Conservation (phyloP, 2,113 vertebrate species). For the Oreochromis tanganicae region DNA sequence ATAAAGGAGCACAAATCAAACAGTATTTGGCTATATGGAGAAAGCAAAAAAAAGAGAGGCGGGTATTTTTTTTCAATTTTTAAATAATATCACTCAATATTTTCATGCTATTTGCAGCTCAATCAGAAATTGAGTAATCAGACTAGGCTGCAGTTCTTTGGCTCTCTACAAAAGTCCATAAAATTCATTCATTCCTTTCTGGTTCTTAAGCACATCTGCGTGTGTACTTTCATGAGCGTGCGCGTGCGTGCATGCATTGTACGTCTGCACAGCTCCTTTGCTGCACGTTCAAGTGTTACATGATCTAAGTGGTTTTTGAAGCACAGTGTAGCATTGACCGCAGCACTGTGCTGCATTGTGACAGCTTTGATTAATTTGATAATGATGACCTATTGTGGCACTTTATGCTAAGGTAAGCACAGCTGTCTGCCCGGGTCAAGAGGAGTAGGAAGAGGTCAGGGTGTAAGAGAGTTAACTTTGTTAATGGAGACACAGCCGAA, state of each 20-base stretch:
- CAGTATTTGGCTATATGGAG: not conserved
- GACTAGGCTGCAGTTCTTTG: not conserved
- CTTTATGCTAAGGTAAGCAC: conserved; percentile 74
- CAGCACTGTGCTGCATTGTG: conserved; percentile 25
- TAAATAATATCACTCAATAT: not conserved
- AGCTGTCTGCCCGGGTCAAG: conserved; percentile 58
- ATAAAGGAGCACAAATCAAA: not conserved
- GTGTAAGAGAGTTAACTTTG: conserved; percentile 64
- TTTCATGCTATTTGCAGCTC: not conserved
- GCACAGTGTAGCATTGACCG: conserved; percentile 20
- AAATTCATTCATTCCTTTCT: not conserved
- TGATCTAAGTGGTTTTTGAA: conserved; percentile 42
- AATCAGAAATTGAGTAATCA: not conserved
- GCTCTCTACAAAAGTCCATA: not conserved
- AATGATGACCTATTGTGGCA: conserved; percentile 72
- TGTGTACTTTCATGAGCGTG: not conserved
- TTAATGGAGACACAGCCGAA: conserved; percentile 63
- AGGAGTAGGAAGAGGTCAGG: conserved; percentile 48
- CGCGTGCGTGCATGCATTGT: not conserved
- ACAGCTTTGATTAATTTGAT: conserved; percentile 74
- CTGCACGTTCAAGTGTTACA: conserved; percentile 45
- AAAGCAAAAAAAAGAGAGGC: not conserved
- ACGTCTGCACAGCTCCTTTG: conserved; percentile 6
- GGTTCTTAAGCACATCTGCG: conserved; percentile 11
- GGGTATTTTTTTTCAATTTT: not conserved